These are phyloP conservation scores for Pentamera pediparva DNA, from an alignment of 53 echinoderm and acorn worm genomes.

Conservation along the genomic window DNA sequence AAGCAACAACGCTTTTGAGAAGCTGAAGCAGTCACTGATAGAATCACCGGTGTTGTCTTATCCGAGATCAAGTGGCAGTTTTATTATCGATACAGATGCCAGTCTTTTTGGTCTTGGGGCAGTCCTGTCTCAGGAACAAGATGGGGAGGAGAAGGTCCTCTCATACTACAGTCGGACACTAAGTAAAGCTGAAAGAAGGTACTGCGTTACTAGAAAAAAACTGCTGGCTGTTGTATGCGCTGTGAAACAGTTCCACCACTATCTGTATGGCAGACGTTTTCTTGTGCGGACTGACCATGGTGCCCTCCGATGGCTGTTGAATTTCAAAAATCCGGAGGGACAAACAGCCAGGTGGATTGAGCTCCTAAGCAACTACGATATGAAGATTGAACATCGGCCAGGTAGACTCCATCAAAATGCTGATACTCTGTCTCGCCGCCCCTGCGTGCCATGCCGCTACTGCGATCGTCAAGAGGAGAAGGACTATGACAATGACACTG, in stretches of 20 bases:
- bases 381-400: slow-evolving; percentile 17
- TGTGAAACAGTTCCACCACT: slow-evolving; percentile 50
- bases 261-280: slow-evolving; percentile 40
- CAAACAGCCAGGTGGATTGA: slow-evolving; percentile 26
- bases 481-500: no score
- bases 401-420: slow-evolving; percentile 16
- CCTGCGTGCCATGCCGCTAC: not conserved
- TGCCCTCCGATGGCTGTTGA: slow-evolving; percentile 43
- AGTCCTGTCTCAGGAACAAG: slow-evolving; percentile 36
- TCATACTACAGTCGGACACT: slow-evolving; percentile 31
- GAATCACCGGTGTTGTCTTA: slow-evolving; percentile 43
- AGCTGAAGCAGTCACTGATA: slow-evolving; percentile 18
- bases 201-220: slow-evolving; percentile 40
- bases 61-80: slow-evolving; percentile 1
- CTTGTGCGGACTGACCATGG: slow-evolving; percentile 43
- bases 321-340: no score
- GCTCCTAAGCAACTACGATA: slow-evolving; percentile 2
- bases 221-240: slow-evolving; percentile 38
- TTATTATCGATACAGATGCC: slow-evolving; percentile 49
- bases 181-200: slow-evolving; percentile 28
- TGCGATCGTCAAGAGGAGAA: not conserved
- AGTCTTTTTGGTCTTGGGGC: slow-evolving; percentile 42
- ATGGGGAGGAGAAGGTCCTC: slow-evolving; percentile 36
- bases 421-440: slow-evolving; percentile 7
- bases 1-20: slow-evolving; percentile 28